These are phyloP conservation scores for Eutrigla gurnardus DNA, from an alignment of 2,797 vertebrate genomes.

Conservation along the genomic window DNA sequence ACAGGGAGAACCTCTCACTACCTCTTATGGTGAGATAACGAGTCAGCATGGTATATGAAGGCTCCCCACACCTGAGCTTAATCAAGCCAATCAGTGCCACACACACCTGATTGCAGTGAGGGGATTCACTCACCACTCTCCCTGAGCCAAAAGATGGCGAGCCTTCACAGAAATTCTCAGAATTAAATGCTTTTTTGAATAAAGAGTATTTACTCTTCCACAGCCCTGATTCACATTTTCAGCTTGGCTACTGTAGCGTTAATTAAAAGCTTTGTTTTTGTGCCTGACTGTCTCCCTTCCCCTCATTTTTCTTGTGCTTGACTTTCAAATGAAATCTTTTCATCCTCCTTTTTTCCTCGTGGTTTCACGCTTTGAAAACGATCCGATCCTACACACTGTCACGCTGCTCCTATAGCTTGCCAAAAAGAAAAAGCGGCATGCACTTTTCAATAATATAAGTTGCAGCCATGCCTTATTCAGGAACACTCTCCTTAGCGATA, in stretches of 20 bases:
- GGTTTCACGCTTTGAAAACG: slow-evolving; percentile 5
- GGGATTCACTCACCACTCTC: too few species aligned
- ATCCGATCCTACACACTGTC: slow-evolving; percentile 22
- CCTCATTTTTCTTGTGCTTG: not conserved
- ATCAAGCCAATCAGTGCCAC: too few species aligned
- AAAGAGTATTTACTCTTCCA: not conserved
- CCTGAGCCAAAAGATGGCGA: too few species aligned
- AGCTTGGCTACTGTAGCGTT: not conserved
- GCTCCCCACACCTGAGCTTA: too few species aligned
- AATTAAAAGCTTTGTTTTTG: slow-evolving; percentile 19
- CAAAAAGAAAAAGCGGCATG: not conserved
- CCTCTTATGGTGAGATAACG: too few species aligned
- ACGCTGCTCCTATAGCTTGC: not conserved
- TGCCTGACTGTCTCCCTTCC: not conserved
- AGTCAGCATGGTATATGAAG: too few species aligned
- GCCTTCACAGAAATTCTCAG: too few species aligned
- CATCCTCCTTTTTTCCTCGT: not conserved
- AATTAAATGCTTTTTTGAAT: not conserved
- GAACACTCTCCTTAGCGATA: slow-evolving; percentile 22
- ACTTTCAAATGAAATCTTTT: slow-evolving; percentile 4
- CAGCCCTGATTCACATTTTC: slow-evolving; percentile 6
- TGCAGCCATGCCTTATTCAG: slow-evolving; percentile 13
- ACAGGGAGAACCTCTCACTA: too few species aligned
- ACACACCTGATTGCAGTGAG: too few species aligned
- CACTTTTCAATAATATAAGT: slow-evolving; percentile 14